These are phyloP conservation scores for Trochalopteron elliotii DNA, from an alignment of 2,113 vertebrate species.

Conservation along the genomic window DNA sequence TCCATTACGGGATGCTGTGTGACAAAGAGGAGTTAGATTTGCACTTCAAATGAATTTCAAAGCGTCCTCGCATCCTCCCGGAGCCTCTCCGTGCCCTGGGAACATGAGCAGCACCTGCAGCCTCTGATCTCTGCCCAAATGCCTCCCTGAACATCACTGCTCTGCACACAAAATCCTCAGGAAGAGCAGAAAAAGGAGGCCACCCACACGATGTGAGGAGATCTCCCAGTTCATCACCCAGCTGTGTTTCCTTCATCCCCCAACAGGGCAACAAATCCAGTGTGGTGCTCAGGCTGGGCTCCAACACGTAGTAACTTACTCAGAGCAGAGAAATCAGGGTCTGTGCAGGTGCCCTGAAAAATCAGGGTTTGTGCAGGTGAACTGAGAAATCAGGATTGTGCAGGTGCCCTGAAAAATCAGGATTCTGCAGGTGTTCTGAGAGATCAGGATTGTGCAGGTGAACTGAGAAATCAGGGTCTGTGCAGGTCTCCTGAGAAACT, in stretches of 20 bases:
- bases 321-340: neutral
- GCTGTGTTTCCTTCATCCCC: neutral
- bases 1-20: accelerated
- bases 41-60: neutral
- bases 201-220: accelerated
- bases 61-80: accelerated
- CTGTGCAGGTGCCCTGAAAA: no score
- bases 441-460: no score
- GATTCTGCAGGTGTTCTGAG: no score
- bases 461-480: no score
- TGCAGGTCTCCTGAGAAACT: no score
- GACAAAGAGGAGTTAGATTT: neutral
- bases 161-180: neutral
- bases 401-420: no score
- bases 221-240: accelerated
- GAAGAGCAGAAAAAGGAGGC: accelerated
- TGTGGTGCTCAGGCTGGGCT: accelerated
- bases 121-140: neutral
- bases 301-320: accelerated
- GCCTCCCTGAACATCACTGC: accelerated
- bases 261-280: accelerated
- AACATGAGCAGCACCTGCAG: neutral
- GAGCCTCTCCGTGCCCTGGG: neutral
- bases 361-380: no score
- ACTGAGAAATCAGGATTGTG: no score